phyloP scores from a whole-genome alignment of 2,888 invertebrate species.

The Augochlorella aurata region DNA sequence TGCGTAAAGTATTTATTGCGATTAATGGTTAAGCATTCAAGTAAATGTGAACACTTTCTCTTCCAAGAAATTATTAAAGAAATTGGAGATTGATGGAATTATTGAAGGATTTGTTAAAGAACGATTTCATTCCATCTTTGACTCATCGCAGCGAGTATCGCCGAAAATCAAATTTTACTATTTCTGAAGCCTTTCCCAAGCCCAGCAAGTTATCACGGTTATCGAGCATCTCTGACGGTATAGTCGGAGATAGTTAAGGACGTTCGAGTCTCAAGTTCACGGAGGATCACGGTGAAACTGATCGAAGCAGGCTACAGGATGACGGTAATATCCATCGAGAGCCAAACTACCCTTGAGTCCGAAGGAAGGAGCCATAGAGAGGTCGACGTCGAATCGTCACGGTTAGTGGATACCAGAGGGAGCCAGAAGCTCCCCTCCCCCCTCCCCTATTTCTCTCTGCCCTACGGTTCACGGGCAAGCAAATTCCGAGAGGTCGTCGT shows the following conservation, averaged over 20 bases:
- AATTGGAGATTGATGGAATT: too few relatives aligned
- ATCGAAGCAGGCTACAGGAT: slow-evolving; percentile 33
- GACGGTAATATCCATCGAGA: slow-evolving; percentile 54
- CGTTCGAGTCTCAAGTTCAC: not conserved
- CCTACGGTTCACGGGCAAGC: slow-evolving; percentile 36
- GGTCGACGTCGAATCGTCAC: slow-evolving; percentile 43
- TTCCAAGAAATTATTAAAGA: too few relatives aligned
- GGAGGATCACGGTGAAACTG: slow-evolving; percentile 28
- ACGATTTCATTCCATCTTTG: too few relatives aligned
- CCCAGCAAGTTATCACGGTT: not conserved
- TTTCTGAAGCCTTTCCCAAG: too few relatives aligned
- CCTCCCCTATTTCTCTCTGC: not conserved
- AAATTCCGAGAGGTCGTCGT: slow-evolving; percentile 67
- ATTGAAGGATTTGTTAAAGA: too few relatives aligned
- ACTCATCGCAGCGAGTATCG: too few relatives aligned
- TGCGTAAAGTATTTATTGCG: too few relatives aligned
- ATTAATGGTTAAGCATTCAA: too few relatives aligned
- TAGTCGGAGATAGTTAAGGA: slow-evolving; percentile 9
- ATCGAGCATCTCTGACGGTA: not conserved
- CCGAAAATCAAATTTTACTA: too few relatives aligned
- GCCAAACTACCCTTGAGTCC: slow-evolving; percentile 46
- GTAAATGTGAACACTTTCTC: too few relatives aligned
- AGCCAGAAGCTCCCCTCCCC: slow-evolving; percentile 35
- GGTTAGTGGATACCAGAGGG: slow-evolving; percentile 40
- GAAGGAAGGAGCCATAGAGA: slow-evolving; percentile 40